Evolutionary conservation across 1,140 invertebrate species (phyloP).

Genomic region (Magallana ariakensis): DNA sequence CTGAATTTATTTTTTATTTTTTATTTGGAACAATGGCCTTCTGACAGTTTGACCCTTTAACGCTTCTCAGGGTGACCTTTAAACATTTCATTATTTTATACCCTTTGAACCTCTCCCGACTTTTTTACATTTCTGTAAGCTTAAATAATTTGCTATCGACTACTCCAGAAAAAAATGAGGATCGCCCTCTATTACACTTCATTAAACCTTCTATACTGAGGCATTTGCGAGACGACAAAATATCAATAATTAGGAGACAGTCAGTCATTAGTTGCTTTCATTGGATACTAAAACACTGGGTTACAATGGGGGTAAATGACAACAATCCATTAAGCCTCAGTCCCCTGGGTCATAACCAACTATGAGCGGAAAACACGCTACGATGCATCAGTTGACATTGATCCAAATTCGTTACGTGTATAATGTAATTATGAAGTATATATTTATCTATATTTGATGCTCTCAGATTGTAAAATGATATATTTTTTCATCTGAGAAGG

Average conservation of each 20-base stretch:
- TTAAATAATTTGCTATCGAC: neutral
- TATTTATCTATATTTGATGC: slow-evolving; percentile 21
- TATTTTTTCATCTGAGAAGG: neutral
- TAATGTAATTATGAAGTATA: slow-evolving; percentile 33
- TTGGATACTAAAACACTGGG: slow-evolving; percentile 19
- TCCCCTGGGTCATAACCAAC: slow-evolving; percentile 12
- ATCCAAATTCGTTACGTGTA: neutral
- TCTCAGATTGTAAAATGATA: neutral
- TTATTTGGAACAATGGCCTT: too few species aligned
- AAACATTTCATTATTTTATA: too few species aligned
- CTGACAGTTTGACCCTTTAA: too few species aligned
- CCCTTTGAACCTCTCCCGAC: too few species aligned
- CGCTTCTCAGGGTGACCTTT: too few species aligned
- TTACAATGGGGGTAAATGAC: slow-evolving; percentile 9
- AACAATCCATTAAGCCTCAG: slow-evolving; percentile 25
- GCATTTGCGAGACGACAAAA: slow-evolving; percentile 9
- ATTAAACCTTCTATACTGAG: slow-evolving; percentile 19
- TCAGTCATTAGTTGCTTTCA: slow-evolving; percentile 28
- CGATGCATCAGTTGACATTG: neutral
- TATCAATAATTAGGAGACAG: slow-evolving; percentile 37
- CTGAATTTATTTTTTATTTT: too few species aligned
- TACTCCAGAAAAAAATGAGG: neutral
- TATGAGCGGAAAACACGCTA: neutral
- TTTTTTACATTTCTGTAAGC: too few species aligned
- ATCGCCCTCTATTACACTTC: slow-evolving; percentile 5